These are phyloP conservation scores for Psephotus haematonotus DNA, from an alignment of 2,113 vertebrate species.

Conservation along the genomic window DNA sequence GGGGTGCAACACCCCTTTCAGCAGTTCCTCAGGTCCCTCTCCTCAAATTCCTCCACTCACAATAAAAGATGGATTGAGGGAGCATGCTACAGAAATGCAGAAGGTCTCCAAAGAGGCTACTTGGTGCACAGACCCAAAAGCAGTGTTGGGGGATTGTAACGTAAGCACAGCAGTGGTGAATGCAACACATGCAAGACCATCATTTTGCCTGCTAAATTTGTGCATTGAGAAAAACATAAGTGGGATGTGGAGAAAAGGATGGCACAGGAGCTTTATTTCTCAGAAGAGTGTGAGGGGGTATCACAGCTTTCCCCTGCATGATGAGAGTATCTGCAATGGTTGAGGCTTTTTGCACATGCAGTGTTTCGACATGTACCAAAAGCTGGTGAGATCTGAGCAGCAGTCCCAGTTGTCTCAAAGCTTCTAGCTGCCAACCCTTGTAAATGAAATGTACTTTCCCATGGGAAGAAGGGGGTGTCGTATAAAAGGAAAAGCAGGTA, in stretches of 20 bases:
- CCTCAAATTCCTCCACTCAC: background rate
- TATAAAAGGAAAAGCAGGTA: background rate
- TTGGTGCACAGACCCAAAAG: background rate
- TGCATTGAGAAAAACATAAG: background rate
- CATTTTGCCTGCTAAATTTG: background rate
- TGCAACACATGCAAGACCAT: rapidly evolving
- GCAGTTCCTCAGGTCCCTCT: rapidly evolving
- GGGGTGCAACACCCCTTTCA: rapidly evolving
- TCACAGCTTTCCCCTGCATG: rapidly evolving
- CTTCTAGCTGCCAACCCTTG: background rate
- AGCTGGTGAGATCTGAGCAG: background rate
- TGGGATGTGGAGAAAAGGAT: background rate
- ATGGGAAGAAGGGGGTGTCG: rapidly evolving
- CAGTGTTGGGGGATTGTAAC: rapidly evolving
- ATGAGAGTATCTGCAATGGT: background rate
- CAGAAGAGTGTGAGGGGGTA: rapidly evolving
- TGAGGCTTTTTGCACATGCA: background rate
- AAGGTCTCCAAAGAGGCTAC: background rate
- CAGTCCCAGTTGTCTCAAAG: background rate
- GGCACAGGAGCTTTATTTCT: background rate
- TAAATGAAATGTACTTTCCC: background rate
- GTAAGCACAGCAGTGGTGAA: background rate
- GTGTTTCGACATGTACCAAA: rapidly evolving
- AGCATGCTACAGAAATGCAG: rapidly evolving
- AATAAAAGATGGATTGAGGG: background rate